Percentiles rank a stretch among this genome's conserved stretches.
Conservation (phyloP, 2,113 vertebrate genomes). For the Urocitellus parryii region DNA sequence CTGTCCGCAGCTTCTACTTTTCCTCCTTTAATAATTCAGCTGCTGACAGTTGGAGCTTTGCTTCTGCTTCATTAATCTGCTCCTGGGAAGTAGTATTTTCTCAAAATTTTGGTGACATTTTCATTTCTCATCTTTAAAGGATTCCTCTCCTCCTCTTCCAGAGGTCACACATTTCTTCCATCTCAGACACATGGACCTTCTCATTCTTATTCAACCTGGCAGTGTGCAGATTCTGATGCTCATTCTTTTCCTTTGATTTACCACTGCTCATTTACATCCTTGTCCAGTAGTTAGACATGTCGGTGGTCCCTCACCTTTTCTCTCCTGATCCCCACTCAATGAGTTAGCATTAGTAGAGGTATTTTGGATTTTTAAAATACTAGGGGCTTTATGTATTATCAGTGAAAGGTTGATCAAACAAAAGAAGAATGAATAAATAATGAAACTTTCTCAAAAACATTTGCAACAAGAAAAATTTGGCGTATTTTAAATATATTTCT, state of each 20-base stretch:
- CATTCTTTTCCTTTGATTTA: slow-evolving; percentile 15
- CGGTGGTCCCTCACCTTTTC: not conserved
- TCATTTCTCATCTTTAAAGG: slow-evolving; percentile 81
- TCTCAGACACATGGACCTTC: slow-evolving; percentile 62
- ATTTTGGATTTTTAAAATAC: not conserved
- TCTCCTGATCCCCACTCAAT: not conserved
- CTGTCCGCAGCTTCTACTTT: slow-evolving; percentile 62
- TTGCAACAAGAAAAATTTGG: not conserved
- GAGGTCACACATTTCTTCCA: slow-evolving; percentile 62
- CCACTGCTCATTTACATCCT: slow-evolving; percentile 54
- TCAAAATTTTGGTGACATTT: slow-evolving; percentile 79
- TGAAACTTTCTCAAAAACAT: not conserved
- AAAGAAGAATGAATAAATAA: not conserved
- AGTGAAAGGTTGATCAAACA: not conserved
- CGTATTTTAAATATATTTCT: not conserved
- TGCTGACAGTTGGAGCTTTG: slow-evolving; percentile 71
- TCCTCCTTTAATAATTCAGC: slow-evolving; percentile 73
- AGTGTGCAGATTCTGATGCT: not conserved
- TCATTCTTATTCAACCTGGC: slow-evolving; percentile 41
- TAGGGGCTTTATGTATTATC: not conserved
- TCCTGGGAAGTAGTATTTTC: slow-evolving; percentile 79
- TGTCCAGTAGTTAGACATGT: not conserved
- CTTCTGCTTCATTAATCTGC: slow-evolving; percentile 82
- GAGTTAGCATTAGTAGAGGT: not conserved
- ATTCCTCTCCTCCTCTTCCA: slow-evolving; percentile 55